Evolutionary conservation across 2,888 invertebrate species (phyloP).

Genomic region (Drosophila melanosoma): DNA sequence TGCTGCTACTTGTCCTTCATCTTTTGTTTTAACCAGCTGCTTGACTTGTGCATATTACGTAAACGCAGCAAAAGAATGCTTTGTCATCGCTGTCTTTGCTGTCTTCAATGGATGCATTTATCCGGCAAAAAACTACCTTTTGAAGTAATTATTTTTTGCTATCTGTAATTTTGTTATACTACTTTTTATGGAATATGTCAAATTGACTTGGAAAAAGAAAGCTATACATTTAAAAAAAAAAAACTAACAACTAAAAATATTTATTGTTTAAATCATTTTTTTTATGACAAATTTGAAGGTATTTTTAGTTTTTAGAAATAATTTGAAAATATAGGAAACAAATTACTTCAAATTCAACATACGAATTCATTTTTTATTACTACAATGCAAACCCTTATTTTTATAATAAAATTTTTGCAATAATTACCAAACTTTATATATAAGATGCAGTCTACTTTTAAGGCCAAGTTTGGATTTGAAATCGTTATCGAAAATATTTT

Average conservation of each 20-base stretch:
- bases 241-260: no score
- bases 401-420: not conserved
- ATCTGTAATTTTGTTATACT: not conserved
- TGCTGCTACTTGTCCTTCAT: not conserved
- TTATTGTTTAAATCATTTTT: no score
- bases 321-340: not conserved
- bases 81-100: not conserved
- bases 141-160: not conserved
- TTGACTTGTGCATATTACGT: slow-evolving; percentile 44
- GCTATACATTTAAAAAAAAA: no score
- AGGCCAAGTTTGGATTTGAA: no score
- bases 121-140: slow-evolving; percentile 3
- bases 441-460: no score
- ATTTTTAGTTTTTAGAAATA: not conserved
- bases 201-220: not conserved
- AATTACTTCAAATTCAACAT: not conserved
- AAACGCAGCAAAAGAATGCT: slow-evolving; percentile 20
- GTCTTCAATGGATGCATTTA: slow-evolving; percentile 9
- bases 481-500: no score
- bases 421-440: no score
- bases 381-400: not conserved
- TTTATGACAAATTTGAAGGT: no score
- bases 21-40: slow-evolving; percentile 48
- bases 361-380: not conserved
- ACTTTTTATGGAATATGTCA: not conserved